A percentile compares a stretch with the other conserved stretches of the same genome.
These are phyloP conservation scores for Scaptomyza caliginosa DNA, from an alignment of 2,888 invertebrate species.

Conservation along the genomic window DNA sequence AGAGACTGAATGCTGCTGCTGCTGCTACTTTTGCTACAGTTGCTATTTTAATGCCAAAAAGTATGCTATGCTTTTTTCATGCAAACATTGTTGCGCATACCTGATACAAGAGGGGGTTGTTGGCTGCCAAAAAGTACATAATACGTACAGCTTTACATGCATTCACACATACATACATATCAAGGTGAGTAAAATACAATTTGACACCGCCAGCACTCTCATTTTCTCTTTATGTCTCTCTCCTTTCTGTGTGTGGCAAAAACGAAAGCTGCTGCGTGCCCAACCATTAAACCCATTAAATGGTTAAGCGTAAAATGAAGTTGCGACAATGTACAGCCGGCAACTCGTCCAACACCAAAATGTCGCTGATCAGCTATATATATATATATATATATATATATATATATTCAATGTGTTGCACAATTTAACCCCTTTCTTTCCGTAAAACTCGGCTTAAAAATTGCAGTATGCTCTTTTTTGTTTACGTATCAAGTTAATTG, in stretches of 20 bases:
- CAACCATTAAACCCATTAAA: neutral
- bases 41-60: constrained; percentile 32
- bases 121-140: neutral
- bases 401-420: neutral
- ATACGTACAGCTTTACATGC: constrained; percentile 4
- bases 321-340: neutral
- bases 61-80: constrained; percentile 37
- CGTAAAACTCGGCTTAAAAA: neutral
- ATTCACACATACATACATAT: neutral
- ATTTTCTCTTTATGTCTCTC: too few species aligned
- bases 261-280: neutral
- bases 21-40: constrained; percentile 14
- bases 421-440: neutral
- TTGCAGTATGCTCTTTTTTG: neutral
- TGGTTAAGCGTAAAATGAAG: neutral
- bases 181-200: constrained; percentile 1
- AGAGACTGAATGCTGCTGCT: constrained; percentile 14
- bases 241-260: neutral
- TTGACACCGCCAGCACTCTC: constrained; percentile 1
- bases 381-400: neutral
- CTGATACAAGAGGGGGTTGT: constrained; percentile 4
- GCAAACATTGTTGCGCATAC: constrained; percentile 57
- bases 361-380: neutral
- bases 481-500: neutral
- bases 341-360: neutral